Base-by-base conservation (phyloP, 2,888 invertebrate species). In the Hydrotaea diabolus region DNA sequence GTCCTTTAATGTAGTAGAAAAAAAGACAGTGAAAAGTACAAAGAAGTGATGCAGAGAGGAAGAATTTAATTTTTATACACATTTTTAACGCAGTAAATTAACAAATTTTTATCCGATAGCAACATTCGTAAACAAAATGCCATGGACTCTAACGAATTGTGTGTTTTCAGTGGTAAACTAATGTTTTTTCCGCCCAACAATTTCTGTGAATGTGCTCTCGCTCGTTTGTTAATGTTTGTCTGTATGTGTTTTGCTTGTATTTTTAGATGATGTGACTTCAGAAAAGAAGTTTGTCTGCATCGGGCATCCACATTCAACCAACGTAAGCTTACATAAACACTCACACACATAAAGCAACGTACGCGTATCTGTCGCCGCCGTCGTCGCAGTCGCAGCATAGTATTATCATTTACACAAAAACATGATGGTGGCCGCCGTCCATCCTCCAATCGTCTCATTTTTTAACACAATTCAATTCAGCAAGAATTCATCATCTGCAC, bases 371-470 rank as follows among this genome's bases (percentile, higher is more conserved):
- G 31, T 7, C 59, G 26, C 15, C 59, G 17, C 11, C 31, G 31
- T 31, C 31, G 31, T 31, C 31, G 31, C 31, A 31, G 31, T 31
- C 31, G 31, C 31, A 31, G 26, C 59, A 13, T 59, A 59, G 59
- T 59, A 59, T 59, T 59, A 57, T 57, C 23, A 59, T 59, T 26
- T 59, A 26, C 26, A 59, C 15, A 69, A 17, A 31, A 31, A 31
- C 7, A 69, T 69, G 69, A 69, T 69, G 69, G 69, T 69, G 69
- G 69, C 69, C 69, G 69, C 69, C 69, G 69, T 69, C 69, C 69
- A 69, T 69, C 46, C 69, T 69, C 69, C 69, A 13, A 69, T 46
- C 46, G 69, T 69, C 23, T 69, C 69, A 69, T 46, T 46, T 23
- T 43, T 43, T 66, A 43, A 66, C 43, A 66, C 46, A 43, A 39